phyloP scores from a whole-genome alignment of 2,888 invertebrate species.

The Drosophila niveifrons region DNA sequence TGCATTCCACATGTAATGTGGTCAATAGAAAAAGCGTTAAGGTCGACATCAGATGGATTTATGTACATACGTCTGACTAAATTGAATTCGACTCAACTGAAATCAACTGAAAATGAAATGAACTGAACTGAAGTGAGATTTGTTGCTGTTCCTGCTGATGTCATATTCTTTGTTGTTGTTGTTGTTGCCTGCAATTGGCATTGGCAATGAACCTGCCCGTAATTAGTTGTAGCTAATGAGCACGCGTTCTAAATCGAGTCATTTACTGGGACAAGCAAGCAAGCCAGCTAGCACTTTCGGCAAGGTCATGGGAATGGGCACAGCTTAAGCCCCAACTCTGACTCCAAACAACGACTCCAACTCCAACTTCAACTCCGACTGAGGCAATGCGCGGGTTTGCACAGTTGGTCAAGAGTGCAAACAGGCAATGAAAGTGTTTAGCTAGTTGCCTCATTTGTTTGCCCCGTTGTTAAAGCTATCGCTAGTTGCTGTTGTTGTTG shows the following conservation, averaged over 20 bases:
- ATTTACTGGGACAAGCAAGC: slow-evolving; percentile 35
- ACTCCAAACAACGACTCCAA: slow-evolving; percentile 37
- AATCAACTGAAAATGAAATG: slow-evolving; percentile 21
- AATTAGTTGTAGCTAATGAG: slow-evolving; percentile 70
- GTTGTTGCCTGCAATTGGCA: slow-evolving; percentile 69
- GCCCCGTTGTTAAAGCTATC: slow-evolving; percentile 24
- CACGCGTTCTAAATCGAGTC: slow-evolving; percentile 62
- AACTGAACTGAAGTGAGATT: slow-evolving; percentile 32
- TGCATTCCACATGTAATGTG: slow-evolving; percentile 16
- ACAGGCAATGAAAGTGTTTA: slow-evolving; percentile 73
- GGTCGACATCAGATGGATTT: slow-evolving; percentile 39
- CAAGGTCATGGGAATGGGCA: slow-evolving; percentile 74
- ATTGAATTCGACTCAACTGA: slow-evolving; percentile 30
- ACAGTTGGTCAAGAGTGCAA: slow-evolving; percentile 74
- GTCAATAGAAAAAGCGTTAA: slow-evolving; percentile 33
- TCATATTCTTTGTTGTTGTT: slow-evolving; percentile 55
- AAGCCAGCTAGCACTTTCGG: slow-evolving; percentile 28
- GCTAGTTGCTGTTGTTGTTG: slow-evolving; percentile 26
- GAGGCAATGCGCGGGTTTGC: slow-evolving; percentile 55
- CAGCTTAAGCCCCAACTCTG: slow-evolving; percentile 28
- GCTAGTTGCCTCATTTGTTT: slow-evolving; percentile 64
- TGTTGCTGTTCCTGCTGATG: slow-evolving; percentile 56
- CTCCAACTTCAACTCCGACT: slow-evolving; percentile 40
- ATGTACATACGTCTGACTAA: slow-evolving; percentile 27
- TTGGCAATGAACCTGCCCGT: slow-evolving; percentile 73